Evolutionary conservation across 2,797 vertebrate species (phyloP).

Genomic region (Bufotes viridis): DNA sequence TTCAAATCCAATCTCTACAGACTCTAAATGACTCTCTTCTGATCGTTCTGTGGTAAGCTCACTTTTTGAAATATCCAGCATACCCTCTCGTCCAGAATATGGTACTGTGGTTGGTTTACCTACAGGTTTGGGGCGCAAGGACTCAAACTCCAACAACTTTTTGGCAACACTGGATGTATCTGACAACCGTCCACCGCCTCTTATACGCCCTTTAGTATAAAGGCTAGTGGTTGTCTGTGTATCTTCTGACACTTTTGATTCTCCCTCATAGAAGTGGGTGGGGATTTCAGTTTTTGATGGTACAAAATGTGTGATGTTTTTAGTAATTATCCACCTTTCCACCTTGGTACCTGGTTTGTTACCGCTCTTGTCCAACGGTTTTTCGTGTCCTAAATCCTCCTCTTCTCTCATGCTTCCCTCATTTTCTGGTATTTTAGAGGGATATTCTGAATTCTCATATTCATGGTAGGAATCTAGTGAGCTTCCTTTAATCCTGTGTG

Average conservation of each 20-base stretch:
- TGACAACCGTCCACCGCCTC: not conserved
- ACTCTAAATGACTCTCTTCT: not conserved
- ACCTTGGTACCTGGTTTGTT: conserved; percentile 18
- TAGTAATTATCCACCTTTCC: conserved; percentile 37
- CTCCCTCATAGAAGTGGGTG: not conserved
- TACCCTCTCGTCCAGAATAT: not conserved
- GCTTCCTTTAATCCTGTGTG: conserved; percentile 32
- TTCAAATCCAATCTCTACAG: not conserved
- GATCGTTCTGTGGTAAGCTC: not conserved
- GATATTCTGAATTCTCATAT: conserved; percentile 1
- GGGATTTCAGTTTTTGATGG: conserved; percentile 19
- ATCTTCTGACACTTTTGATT: not conserved
- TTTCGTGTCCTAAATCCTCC: not conserved
- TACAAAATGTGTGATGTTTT: conserved; percentile 30
- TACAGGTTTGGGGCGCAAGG: not conserved
- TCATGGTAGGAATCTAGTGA: not conserved
- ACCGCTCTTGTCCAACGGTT: not conserved
- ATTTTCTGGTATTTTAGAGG: not conserved
- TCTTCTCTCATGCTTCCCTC: not conserved
- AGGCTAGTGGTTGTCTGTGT: not conserved
- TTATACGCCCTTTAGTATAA: not conserved
- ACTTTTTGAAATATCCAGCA: not conserved
- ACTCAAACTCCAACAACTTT: conserved; percentile 19
- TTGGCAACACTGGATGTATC: conserved; percentile 19
- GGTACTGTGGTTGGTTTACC: not conserved